Evolutionary conservation across 2,888 invertebrate genomes (phyloP).

Genomic region (Bruchidius siliquastri): DNA sequence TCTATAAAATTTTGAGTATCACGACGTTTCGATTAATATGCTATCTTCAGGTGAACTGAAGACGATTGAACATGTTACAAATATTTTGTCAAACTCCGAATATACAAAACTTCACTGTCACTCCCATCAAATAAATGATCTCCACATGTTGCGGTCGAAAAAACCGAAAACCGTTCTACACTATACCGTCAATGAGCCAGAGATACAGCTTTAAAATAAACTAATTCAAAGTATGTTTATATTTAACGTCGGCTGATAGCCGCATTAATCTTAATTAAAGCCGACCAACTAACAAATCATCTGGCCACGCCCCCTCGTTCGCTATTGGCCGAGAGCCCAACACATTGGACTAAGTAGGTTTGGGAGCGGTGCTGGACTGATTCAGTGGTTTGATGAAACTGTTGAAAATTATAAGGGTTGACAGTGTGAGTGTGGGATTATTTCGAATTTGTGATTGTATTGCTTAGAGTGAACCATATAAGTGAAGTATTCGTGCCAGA

Average conservation of each 20-base stretch:
- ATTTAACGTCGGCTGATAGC: conserved; percentile 24
- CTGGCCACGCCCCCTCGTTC: conserved; percentile 18
- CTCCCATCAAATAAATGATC: background rate
- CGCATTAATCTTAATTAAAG: conserved; percentile 29
- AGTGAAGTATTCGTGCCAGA: background rate
- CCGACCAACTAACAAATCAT: conserved; percentile 23
- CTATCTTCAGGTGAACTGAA: no score
- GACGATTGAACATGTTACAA: background rate
- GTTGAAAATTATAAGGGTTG: background rate
- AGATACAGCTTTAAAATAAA: conserved; percentile 16
- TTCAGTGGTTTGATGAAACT: background rate
- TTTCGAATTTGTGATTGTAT: background rate
- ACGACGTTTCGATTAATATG: no score
- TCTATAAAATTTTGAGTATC: no score
- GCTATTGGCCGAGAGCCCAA: conserved; percentile 20
- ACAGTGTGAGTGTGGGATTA: background rate
- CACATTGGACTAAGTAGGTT: conserved; percentile 8
- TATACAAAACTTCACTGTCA: background rate
- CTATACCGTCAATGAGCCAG: conserved; percentile 11
- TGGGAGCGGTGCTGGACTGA: background rate
- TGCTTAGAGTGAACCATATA: background rate
- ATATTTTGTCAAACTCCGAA: background rate
- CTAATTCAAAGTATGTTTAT: conserved; percentile 24
- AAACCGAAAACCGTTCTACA: background rate
- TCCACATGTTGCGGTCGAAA: background rate